phyloP scores from a whole-genome alignment of 2,797 vertebrate species.

The Xenopus petersii region DNA sequence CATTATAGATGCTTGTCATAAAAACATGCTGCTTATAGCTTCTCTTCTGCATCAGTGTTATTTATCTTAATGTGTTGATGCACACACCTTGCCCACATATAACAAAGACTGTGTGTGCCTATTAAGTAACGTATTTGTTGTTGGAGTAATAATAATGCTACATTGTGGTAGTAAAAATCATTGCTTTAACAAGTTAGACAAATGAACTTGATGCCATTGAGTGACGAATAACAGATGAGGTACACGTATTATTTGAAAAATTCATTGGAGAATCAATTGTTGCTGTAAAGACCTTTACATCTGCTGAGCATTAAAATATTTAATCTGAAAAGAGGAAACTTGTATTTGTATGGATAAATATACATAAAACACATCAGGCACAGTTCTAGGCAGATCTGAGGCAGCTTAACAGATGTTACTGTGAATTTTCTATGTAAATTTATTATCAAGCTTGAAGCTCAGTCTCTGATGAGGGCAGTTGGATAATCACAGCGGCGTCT shows the following conservation, averaged over 20 bases:
- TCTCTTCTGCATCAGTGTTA: too few relatives aligned
- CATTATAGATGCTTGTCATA: too few relatives aligned
- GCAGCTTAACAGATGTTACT: conserved; percentile 35
- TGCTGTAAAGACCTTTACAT: not conserved
- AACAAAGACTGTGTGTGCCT: too few relatives aligned
- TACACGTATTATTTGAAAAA: not conserved
- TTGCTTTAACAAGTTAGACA: too few relatives aligned
- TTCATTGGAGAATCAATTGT: not conserved
- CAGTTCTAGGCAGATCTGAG: conserved; percentile 1
- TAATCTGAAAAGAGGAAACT: not conserved
- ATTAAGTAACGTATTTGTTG: too few relatives aligned
- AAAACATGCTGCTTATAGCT: too few relatives aligned
- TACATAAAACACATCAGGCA: conserved; percentile 10
- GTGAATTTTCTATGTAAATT: conserved; percentile 48
- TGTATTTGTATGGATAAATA: conserved; percentile 23
- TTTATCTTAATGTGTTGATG: too few relatives aligned
- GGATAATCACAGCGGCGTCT: conserved; percentile 19
- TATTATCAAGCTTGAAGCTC: conserved; percentile 34
- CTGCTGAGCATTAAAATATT: not conserved
- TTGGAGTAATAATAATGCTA: too few relatives aligned
- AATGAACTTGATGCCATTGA: too few relatives aligned
- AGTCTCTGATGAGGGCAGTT: conserved; percentile 42
- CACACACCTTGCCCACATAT: too few relatives aligned
- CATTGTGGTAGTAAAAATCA: too few relatives aligned
- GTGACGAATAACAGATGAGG: not conserved